These are phyloP conservation scores for Meta bourneti DNA, from an alignment of 2,888 invertebrate species.

Conservation along the genomic window DNA sequence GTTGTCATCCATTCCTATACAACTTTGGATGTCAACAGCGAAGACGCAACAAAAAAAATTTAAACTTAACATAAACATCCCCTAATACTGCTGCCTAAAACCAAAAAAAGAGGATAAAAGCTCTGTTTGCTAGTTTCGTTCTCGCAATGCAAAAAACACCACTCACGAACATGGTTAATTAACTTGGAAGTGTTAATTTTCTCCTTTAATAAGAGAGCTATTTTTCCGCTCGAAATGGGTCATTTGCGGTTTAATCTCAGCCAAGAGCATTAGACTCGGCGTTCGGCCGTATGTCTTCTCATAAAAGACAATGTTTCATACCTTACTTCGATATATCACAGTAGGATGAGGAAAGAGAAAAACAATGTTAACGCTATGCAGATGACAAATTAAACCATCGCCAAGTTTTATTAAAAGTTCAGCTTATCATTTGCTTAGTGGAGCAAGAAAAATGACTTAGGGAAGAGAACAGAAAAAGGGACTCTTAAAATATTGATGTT, in stretches of 20 bases:
- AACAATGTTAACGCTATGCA: not conserved
- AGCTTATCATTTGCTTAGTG: too few species aligned
- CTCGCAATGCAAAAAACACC: not conserved
- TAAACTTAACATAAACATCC: not conserved
- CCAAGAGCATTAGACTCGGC: not conserved
- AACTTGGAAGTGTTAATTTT: slow-evolving; percentile 40
- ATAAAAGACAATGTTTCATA: too few species aligned
- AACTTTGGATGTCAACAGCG: too few species aligned
- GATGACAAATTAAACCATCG: not conserved
- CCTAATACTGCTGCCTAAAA: not conserved
- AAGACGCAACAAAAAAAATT: not conserved
- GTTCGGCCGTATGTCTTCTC: not conserved
- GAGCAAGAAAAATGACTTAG: too few species aligned
- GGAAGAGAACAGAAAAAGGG: too few species aligned
- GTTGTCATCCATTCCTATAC: too few species aligned
- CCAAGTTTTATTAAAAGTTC: too few species aligned
- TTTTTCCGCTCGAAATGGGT: slow-evolving; percentile 13
- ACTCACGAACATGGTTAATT: slow-evolving; percentile 14
- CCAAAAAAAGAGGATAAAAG: not conserved
- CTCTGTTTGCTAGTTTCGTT: not conserved
- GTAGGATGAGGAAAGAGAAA: too few species aligned
- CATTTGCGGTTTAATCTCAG: slow-evolving; percentile 26
- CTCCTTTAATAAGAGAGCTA: not conserved
- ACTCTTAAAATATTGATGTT: too few species aligned
- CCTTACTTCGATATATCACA: not conserved